These are phyloP conservation scores for fruit fly (Drosophila melanogaster) DNA, from an alignment of 1,140 invertebrate genomes.

Conservation along the genomic window Release_6_plus_ISO1_MT NT_033777.3:26353501-26354000, in stretches of 20 bases:
- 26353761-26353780: constrained; percentile 67
- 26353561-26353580: constrained; percentile 54
- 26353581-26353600: constrained; percentile 59
- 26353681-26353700: constrained; percentile 33
- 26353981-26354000: constrained; percentile 81
- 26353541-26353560: constrained; percentile 67
- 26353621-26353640: constrained; percentile 13
- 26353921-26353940: constrained; percentile 56
- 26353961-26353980: constrained; percentile 49
- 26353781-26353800: constrained; percentile 83
- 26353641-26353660: constrained; percentile 33
- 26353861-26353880: neutral
- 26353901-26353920: constrained; percentile 66
- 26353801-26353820: constrained; percentile 81
- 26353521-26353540: constrained; percentile 74
- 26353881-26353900: constrained; percentile 2
- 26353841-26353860: constrained; percentile 30
- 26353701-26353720: constrained; percentile 66
- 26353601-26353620: constrained; percentile 8
- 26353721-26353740: constrained; percentile 20
- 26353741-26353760: constrained; percentile 21
- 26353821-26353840: constrained; percentile 82
- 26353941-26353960: neutral
- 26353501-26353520: constrained; percentile 66
- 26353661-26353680: constrained; percentile 37